Conservation (phyloP, 2,888 invertebrate species). For the Drosophila pegasa region DNA sequence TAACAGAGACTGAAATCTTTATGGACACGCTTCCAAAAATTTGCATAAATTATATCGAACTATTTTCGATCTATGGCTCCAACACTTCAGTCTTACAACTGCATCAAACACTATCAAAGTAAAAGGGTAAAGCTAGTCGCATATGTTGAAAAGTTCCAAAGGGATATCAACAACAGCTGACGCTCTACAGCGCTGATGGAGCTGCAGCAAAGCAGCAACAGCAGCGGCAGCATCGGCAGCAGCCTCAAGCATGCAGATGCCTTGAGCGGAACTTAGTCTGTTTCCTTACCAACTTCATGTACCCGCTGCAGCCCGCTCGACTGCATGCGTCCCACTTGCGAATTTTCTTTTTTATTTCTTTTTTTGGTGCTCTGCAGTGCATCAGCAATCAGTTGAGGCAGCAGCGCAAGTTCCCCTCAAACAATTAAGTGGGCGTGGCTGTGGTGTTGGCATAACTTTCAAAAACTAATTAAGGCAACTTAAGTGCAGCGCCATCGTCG, state of each 20-base stretch:
- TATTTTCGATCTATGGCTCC: too few relatives aligned
- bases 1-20: too few relatives aligned
- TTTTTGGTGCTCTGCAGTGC: conserved; percentile 25
- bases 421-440: conserved; percentile 75
- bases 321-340: conserved; percentile 2
- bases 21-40: too few relatives aligned
- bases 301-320: conserved; percentile 4
- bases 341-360: background rate
- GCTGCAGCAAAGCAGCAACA: conserved; percentile 13
- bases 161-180: conserved; percentile 48
- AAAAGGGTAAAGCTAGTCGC: conserved; percentile 27
- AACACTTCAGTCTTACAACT: too few relatives aligned
- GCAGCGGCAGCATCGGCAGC: conserved; percentile 12
- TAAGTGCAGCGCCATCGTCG: conserved; percentile 60
- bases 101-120: background rate
- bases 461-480: conserved; percentile 83
- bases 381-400: conserved; percentile 58
- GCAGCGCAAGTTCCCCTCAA: conserved; percentile 23
- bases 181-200: conserved; percentile 18
- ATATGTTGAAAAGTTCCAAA: background rate
- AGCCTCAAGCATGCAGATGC: conserved; percentile 41
- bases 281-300: conserved; percentile 23
- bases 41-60: too few relatives aligned
- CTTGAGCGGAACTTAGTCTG: conserved; percentile 42
- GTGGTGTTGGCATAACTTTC: conserved; percentile 78